phyloP scores from a whole-genome alignment of 2,888 invertebrate species.

The Athalia cordata region DNA sequence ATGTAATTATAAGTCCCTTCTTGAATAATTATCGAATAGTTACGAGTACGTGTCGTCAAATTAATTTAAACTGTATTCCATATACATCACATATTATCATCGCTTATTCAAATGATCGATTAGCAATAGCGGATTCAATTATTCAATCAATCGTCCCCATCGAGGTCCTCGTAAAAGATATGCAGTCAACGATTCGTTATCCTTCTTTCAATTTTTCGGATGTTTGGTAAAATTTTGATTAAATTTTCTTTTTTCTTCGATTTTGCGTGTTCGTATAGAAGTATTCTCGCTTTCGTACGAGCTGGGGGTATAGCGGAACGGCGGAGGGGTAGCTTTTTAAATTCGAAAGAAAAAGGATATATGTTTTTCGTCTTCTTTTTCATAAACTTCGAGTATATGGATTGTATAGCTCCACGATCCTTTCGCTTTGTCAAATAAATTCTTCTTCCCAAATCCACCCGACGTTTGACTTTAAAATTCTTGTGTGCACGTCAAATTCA shows the following conservation, averaged over 20 bases:
- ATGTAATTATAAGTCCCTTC: neutral
- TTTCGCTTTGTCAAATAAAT: constrained; percentile 23
- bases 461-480: constrained; percentile 27
- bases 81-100: no score
- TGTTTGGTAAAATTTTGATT: neutral
- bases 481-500: constrained; percentile 22
- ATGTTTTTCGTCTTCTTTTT: no score
- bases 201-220: neutral
- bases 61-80: neutral
- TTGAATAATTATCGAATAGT: neutral
- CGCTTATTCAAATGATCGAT: no score
- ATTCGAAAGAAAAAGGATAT: no score
- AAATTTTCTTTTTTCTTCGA: neutral
- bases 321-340: no score
- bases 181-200: neutral
- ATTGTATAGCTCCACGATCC: neutral
- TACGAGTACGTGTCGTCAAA: neutral
- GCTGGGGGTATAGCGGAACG: no score
- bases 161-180: neutral
- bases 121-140: neutral
- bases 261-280: neutral
- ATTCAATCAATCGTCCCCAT: neutral
- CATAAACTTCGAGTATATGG: no score
- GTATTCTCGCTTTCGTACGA: neutral
- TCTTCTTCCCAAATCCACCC: neutral